A percentile compares a stretch with the other conserved stretches of the same genome.
These are phyloP conservation scores for Heloderma charlesbogerti DNA, from an alignment of 2,113 vertebrate species.

Conservation along the genomic window DNA sequence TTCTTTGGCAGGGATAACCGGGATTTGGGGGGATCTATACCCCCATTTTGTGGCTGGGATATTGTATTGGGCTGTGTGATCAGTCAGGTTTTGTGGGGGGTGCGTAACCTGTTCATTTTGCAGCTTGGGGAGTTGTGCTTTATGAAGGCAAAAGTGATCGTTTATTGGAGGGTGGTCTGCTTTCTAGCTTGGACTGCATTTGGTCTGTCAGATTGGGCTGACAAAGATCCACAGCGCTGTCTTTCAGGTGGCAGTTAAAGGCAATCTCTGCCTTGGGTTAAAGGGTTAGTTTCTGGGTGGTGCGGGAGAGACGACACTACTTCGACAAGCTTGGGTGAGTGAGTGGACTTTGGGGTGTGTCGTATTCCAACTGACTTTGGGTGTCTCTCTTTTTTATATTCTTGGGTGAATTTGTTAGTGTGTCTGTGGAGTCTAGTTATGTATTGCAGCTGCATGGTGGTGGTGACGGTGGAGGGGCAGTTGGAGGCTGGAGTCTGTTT, in stretches of 20 bases:
- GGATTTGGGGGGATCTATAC: not conserved
- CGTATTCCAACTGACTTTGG: not conserved
- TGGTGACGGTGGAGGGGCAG: no score
- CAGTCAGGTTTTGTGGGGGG: not conserved
- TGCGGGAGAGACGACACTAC: not conserved
- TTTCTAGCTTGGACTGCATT: not conserved
- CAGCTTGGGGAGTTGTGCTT: not conserved
- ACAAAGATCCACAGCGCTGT: not conserved
- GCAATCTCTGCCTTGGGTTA: not conserved
- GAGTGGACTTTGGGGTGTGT: not conserved
- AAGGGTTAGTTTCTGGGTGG: not conserved
- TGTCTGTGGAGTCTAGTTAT: not conserved
- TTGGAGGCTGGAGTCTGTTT: not conserved
- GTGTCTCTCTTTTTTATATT: not conserved
- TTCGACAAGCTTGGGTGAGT: not conserved
- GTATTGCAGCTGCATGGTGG: no score
- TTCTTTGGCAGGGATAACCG: not conserved
- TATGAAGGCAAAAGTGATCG: not conserved
- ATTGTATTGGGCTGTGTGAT: no score
- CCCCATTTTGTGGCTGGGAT: not conserved
- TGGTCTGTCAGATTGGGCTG: not conserved
- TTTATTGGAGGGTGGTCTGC: not conserved
- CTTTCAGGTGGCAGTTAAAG: not conserved
- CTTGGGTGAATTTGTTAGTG: not conserved
- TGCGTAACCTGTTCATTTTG: not conserved